Base-by-base conservation (phyloP, 2,888 invertebrate genomes). In the Mimas tiliae region DNA sequence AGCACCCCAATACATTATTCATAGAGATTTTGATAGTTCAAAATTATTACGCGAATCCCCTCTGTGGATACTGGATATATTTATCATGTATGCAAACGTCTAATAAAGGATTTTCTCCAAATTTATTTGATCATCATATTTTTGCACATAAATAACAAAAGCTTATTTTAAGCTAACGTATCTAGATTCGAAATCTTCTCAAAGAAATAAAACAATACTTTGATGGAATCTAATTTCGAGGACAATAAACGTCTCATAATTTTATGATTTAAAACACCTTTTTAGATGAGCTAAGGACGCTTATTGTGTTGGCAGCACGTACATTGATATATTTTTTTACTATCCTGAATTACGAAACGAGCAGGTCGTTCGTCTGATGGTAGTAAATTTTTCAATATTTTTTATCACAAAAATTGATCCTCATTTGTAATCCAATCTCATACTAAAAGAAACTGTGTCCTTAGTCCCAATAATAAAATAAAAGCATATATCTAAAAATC, bases 1-100 rank as follows among this genome's bases (percentile, higher is more conserved):
- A 58, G 58, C 42, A 42, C 19, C 58, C 42, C 42, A 19, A 9
- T 58, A 58, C 58, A 58, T 58, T 38, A 58, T 58, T 58, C 58
- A 58, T 58, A 14, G 58, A 58, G 19, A 42, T 58, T 58, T 58
- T 38, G 58, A 58, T 58, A 42, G 58, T 58, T 58, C 38, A 38
- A 58, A 58, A 58, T 58, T 58, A 58, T 58, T 42, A 42, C 58
- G 19, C 58, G 58, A 58, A 58, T 38, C 12, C 55, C 55, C 38
- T 42, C 38, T 12, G 16, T 19, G 42, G 58, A 16, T 19, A 42
- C 16, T 11, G 42, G 58, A 16, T 42, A 42, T 38, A 38, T 58
- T 19, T 19, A 58, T 42, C 21, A 21, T 14, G 58, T 58, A 58
- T 12, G 38, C 42, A 42, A 11, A 42, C n/a, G 1, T 50, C 27